Base-by-base conservation (phyloP, 1,140 invertebrate species). In the Rhopalosiphum padi region DNA sequence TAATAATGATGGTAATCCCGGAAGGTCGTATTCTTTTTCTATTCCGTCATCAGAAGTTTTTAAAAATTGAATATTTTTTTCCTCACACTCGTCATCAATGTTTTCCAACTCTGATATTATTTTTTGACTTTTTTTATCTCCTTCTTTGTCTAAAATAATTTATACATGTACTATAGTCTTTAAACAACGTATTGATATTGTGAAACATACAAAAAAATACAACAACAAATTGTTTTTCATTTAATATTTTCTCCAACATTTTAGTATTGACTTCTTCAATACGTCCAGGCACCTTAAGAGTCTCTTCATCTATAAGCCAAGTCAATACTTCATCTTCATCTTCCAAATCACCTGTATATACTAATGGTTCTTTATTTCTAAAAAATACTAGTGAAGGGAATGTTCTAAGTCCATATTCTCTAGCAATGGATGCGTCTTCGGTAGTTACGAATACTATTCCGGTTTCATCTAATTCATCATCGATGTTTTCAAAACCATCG, bases 371-470 rank as follows among this genome's bases (percentile, higher is more conserved):
- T 94, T 97, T 98, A 95, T 99, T 99, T 94, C 98, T 96, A 95
- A 99, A 99, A 96, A 99, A 97, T 23, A 98, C 98, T 51, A 99
- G 95, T 68, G 97, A 96, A 46, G 98, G 98, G 95, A 98, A 98
- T 94, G 96, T 96, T 94, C 97, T 98, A 94, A 99, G 97, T 94
- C 97, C 97, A 94, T 98, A 96, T 95, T 98, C 98, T 95, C 98
- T 98, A 1, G 98, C 98, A 87, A 98, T 95, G 4, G 95, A 95
- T 6, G 96, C 96, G 95, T 99, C 98, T 95, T 98, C 98, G 2
- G 98, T 99, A 48, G 98, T 99, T 0, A 99, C 98, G 95, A 99
- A 99, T 93, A 98, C 97, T 94, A 99, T 99, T 90, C 98, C 98
- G 94, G 97, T 97, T 95, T 98, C 98, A 95, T 99, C 98, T 6